These are phyloP conservation scores for Ladona fulva DNA, from an alignment of 1,140 invertebrate genomes.

Conservation along the genomic window DNA sequence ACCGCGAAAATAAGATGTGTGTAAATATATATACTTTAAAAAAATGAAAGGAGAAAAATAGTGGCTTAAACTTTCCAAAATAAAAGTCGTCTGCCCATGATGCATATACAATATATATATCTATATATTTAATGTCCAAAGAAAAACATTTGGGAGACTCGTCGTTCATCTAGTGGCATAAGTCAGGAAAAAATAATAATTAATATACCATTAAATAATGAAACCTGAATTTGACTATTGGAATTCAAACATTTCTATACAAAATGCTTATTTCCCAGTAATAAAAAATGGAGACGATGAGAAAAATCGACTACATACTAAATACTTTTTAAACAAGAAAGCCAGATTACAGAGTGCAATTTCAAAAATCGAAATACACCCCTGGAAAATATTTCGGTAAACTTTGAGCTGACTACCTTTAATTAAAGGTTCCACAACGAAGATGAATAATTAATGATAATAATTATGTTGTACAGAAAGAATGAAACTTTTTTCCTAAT, in stretches of 20 bases:
- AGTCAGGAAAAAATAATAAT: neutral
- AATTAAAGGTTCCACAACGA: too few relatives aligned
- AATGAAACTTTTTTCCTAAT: neutral
- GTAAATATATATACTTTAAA: neutral
- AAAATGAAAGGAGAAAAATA: neutral
- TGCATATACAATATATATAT: slow-evolving; percentile 5
- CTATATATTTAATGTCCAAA: slow-evolving; percentile 1
- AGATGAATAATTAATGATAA: neutral
- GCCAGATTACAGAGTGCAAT: neutral
- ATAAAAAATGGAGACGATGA: slow-evolving; percentile 1
- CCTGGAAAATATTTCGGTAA: too few relatives aligned
- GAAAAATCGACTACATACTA: neutral
- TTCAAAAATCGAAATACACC: too few relatives aligned
- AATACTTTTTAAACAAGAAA: slow-evolving; percentile 1
- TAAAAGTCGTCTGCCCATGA: neutral
- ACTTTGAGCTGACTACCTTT: too few relatives aligned
- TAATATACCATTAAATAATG: neutral
- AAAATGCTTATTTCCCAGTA: slow-evolving; percentile 1
- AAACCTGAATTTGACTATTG: slow-evolving; percentile 1
- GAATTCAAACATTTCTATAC: slow-evolving; percentile 1
- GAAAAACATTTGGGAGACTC: slow-evolving; percentile 1
- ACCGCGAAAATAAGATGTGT: slow-evolving; percentile 6
- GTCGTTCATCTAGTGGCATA: neutral
- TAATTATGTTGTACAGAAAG: neutral
- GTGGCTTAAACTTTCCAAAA: slow-evolving; percentile 6